phyloP scores from a whole-genome alignment of 2,888 invertebrate species.

The Luffia ferchaultella region DNA sequence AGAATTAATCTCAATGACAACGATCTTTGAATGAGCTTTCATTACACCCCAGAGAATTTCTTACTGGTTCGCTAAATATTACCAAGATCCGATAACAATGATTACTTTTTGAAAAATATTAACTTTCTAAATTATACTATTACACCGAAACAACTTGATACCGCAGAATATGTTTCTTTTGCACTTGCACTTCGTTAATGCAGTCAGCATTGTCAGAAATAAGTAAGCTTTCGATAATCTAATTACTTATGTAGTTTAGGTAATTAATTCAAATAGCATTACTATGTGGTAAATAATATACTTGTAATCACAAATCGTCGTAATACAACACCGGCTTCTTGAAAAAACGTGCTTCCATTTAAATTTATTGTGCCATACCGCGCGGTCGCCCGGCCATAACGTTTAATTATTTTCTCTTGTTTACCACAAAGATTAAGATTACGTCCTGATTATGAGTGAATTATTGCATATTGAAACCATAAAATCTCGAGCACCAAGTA shows the following conservation, averaged over 20 bases:
- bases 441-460: slow-evolving; percentile 20
- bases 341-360: background rate
- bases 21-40: background rate
- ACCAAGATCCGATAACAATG: background rate
- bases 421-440: slow-evolving; percentile 44
- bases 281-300: no score
- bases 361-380: slow-evolving; percentile 38
- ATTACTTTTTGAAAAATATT: background rate
- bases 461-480: slow-evolving; percentile 22
- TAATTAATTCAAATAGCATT: no score
- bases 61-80: slow-evolving; percentile 5
- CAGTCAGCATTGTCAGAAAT: no score
- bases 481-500: background rate
- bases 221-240: no score
- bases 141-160: background rate
- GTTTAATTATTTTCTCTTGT: slow-evolving; percentile 48
- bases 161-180: no score
- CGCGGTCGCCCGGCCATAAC: slow-evolving; percentile 23
- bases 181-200: no score
- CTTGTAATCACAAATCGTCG: no score
- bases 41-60: slow-evolving; percentile 2
- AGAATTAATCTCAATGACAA: slow-evolving; percentile 44
- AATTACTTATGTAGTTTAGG: no score
- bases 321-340: background rate
- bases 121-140: background rate